A percentile compares a stretch with the other conserved stretches of the same genome.
Conservation (phyloP, 1,140 invertebrate genomes). For the Oreohelix idahoensis region DNA sequence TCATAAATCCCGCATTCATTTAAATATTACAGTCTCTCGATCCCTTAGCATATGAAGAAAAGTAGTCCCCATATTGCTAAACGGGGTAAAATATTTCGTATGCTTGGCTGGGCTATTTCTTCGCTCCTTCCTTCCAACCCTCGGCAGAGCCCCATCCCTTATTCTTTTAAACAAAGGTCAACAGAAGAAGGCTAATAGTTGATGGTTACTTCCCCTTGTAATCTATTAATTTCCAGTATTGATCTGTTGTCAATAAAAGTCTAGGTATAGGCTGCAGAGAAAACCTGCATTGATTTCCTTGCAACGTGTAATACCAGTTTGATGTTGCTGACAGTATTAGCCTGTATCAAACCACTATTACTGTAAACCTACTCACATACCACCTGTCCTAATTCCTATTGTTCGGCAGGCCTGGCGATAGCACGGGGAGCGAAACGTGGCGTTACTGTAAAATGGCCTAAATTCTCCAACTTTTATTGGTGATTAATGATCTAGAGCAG, state of each 20-base stretch:
- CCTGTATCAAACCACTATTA: background rate
- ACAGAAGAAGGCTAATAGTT: constrained; percentile 33
- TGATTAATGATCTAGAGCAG: no score
- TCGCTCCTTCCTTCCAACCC: constrained; percentile 34
- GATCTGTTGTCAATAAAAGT: constrained; percentile 28
- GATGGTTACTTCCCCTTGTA: constrained; percentile 34
- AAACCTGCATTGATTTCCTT: constrained; percentile 33
- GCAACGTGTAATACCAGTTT: constrained; percentile 2
- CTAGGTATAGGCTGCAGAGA: constrained; percentile 18
- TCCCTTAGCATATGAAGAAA: constrained; percentile 21
- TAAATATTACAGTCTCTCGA: constrained; percentile 11
- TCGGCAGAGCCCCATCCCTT: constrained; percentile 31
- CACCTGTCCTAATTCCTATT: constrained; percentile 6
- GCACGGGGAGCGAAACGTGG: background rate
- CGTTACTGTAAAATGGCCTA: constrained; percentile 7
- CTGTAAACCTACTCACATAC: background rate
- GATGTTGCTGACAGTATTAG: constrained; percentile 11
- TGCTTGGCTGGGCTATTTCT: constrained; percentile 25
- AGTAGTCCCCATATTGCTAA: constrained; percentile 33
- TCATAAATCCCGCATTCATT: background rate
- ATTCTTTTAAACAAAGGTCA: constrained; percentile 40
- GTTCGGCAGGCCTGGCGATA: background rate
- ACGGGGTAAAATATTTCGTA: constrained; percentile 26
- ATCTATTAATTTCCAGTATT: constrained; percentile 35
- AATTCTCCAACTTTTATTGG: no score